Evolutionary conservation across 2,797 vertebrate species (phyloP).

Genomic region (Lagodon rhomboides): DNA sequence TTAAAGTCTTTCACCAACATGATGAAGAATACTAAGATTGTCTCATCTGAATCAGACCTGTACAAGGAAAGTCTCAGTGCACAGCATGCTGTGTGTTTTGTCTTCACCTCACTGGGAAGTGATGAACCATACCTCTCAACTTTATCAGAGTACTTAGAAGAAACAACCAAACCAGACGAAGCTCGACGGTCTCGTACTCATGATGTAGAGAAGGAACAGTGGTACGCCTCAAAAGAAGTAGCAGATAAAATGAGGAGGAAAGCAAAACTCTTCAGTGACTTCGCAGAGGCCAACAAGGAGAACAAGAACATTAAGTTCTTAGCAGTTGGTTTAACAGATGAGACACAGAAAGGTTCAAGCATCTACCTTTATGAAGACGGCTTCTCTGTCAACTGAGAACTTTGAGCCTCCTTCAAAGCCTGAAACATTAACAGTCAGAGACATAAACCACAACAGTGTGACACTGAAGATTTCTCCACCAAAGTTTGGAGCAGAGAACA

Average conservation of each 20-base stretch:
- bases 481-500: slow-evolving; percentile 49
- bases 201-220: no score
- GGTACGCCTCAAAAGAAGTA: no score
- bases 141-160: no score
- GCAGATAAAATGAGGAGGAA: no score
- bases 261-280: no score
- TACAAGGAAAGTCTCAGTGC: background rate
- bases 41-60: background rate
- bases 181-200: no score
- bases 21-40: background rate
- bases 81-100: slow-evolving; percentile 23
- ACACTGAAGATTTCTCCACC: slow-evolving; percentile 44
- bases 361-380: no score
- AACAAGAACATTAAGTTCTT: background rate
- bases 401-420: slow-evolving; percentile 53
- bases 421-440: slow-evolving; percentile 17
- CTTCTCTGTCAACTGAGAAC: background rate
- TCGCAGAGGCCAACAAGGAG: slow-evolving; percentile 1
- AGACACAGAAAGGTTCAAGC: background rate
- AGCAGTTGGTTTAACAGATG: background rate
- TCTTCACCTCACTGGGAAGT: slow-evolving; percentile 41
- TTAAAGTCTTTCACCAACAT: background rate
- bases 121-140: slow-evolving; percentile 20
- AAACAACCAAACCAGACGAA: no score
- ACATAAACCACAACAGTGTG: slow-evolving; percentile 49